phyloP scores from a whole-genome alignment of 2,113 vertebrate species.

The Excalfactoria chinensis region DNA sequence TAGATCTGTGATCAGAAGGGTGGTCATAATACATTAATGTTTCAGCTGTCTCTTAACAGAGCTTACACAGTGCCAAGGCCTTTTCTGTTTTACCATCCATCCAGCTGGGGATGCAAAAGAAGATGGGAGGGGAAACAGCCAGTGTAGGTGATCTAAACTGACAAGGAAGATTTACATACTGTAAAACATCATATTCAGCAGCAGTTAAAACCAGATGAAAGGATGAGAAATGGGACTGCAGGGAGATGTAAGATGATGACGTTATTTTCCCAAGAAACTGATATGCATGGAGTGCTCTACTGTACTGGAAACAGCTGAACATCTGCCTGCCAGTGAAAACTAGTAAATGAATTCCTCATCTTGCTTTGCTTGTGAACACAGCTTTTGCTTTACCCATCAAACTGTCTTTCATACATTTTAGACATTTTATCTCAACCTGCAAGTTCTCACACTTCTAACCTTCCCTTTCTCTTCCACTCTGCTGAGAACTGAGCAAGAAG shows the following conservation, averaged over 20 bases:
- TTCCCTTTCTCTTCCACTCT: background rate
- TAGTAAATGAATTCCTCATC: background rate
- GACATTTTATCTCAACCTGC: background rate
- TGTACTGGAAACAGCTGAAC: background rate
- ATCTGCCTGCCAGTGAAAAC: background rate
- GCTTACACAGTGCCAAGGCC: background rate
- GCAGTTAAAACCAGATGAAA: background rate
- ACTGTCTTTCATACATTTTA: background rate
- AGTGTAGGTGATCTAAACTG: background rate
- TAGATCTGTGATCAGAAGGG: background rate
- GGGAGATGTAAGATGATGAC: background rate
- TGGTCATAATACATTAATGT: background rate
- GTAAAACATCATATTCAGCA: background rate
- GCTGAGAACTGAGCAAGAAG: background rate
- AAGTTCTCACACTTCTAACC: background rate
- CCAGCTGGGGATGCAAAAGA: background rate
- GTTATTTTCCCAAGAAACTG: background rate
- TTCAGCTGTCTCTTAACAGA: background rate
- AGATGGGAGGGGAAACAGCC: background rate
- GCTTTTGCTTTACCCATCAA: background rate
- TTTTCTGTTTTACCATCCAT: background rate
- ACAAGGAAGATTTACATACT: background rate
- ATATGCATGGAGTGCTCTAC: background rate
- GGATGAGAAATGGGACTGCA: background rate
- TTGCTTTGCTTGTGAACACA: background rate